phyloP scores from a whole-genome alignment of 2,888 invertebrate genomes.

The Callimorpha dominula region DNA sequence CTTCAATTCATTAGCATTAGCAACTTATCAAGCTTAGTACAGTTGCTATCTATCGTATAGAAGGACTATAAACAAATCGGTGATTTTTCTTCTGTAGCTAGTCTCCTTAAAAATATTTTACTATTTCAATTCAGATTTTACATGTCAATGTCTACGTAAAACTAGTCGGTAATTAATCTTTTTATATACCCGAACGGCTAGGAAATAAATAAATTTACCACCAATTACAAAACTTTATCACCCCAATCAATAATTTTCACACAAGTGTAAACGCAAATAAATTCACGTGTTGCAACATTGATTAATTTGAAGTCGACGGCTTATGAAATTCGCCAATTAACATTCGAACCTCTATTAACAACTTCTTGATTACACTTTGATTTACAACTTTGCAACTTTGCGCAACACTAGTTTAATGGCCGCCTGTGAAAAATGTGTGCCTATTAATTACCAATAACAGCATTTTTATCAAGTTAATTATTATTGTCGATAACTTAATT shows the following conservation, averaged over 20 bases:
- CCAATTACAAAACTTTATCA: conserved; percentile 23
- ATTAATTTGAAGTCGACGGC: conserved; percentile 57
- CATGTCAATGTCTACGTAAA: background rate
- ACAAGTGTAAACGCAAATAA: conserved; percentile 38
- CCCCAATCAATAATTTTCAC: conserved; percentile 35
- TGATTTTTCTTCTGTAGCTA: too few relatives aligned
- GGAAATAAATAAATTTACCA: conserved; percentile 14
- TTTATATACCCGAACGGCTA: background rate
- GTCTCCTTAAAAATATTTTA: background rate
- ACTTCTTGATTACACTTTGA: conserved; percentile 55
- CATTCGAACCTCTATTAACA: conserved; percentile 64
- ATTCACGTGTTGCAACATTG: conserved; percentile 51
- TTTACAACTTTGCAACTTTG: conserved; percentile 42
- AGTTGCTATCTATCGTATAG: too few relatives aligned
- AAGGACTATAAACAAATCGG: too few relatives aligned
- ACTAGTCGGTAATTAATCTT: background rate
- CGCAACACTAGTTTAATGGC: conserved; percentile 54
- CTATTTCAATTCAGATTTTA: background rate
- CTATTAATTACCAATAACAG: conserved; percentile 38
- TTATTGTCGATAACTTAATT: conserved; percentile 32
- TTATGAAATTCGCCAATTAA: conserved; percentile 69
- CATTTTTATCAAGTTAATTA: conserved; percentile 40
- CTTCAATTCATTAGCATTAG: background rate
- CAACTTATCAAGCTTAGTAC: too few relatives aligned
- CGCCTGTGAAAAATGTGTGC: conserved; percentile 45